phyloP scores from a whole-genome alignment of 2,888 invertebrate genomes.

The Brachyopa scutellaris region DNA sequence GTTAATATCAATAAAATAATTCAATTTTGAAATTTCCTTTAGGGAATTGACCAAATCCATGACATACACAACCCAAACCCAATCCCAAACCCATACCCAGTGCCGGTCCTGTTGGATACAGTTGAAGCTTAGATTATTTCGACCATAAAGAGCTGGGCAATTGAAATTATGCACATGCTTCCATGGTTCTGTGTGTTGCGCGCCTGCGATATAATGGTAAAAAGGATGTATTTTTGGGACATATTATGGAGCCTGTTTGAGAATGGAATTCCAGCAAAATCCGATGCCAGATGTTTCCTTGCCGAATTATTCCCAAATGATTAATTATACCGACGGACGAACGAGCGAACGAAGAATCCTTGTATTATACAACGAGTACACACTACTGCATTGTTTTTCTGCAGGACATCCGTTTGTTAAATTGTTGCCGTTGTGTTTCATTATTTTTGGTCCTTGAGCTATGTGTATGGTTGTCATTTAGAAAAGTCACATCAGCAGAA shows the following conservation, averaged over 20 bases:
- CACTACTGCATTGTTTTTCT: conserved; percentile 31
- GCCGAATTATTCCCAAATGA: conserved; percentile 65
- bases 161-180: conserved; percentile 64
- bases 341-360: background rate
- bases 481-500: background rate
- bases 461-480: background rate
- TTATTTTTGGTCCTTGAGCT: conserved; percentile 8
- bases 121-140: conserved; percentile 46
- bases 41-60: conserved; percentile 14
- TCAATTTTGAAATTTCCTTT: conserved; percentile 17
- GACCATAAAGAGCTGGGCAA: conserved; percentile 59
- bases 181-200: conserved; percentile 9
- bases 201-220: conserved; percentile 21
- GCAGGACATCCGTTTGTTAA: conserved; percentile 31
- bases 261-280: conserved; percentile 54
- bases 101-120: no score
- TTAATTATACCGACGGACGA: conserved; percentile 64
- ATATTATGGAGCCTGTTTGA: conserved; percentile 12
- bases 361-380: background rate
- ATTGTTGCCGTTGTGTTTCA: conserved; percentile 14
- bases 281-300: conserved; percentile 56
- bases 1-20: conserved; percentile 60
- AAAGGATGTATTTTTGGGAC: conserved; percentile 31
- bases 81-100: no score
- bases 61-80: no score